Base-by-base conservation (phyloP, 2,113 vertebrate genomes). In the Uria aalge region DNA sequence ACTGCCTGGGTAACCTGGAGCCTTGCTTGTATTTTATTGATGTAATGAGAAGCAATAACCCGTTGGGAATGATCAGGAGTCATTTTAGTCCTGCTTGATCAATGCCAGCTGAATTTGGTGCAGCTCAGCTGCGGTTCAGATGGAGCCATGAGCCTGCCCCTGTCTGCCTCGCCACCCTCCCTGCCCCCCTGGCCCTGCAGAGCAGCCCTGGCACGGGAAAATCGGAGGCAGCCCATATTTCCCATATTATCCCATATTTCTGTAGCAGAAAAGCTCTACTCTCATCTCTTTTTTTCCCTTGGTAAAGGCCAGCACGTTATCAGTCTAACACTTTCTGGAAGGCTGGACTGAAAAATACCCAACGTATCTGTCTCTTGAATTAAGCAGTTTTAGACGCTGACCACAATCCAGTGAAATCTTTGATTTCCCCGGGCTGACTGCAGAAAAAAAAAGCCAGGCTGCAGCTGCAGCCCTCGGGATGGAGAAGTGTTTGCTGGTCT, bases 71-170 rank as follows among this genome's bases (percentile, higher is more conserved):
- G 80, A 94, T 76, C 59, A 75, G 53, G 45, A 82, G 72, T 78
- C 92, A 91, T 77, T 95, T 90, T 50, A 76, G 73, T 68, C 96
- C 88, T 90, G 89, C 72, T 90, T 64, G 94, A 96, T 96, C 64
- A 32, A 5, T 27, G 26, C 22, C 47, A 88, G 36, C 62, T 88
- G 69, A 88, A 71, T 15, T 36, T 29, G n/a, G 12, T 8, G 41
- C 15, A 53, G 60, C 57, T 71, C 30, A 53, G 84, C 41, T 52
- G 34, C 1, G 5, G 36, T 19, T 43, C 45, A 21, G 64, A 22
- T 0, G 1, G 38, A 45, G 34, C 26, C 13, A 12, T 12, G 24
- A 62, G 57, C 32, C 34, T 20, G 52, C 18, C 85, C 56, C 69
- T 38, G 45, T 17, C 38, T 41, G 27, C 27, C 22, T 22, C 3